Base-by-base conservation (phyloP, 2,888 invertebrate species). In the Melanargia galathea region DNA sequence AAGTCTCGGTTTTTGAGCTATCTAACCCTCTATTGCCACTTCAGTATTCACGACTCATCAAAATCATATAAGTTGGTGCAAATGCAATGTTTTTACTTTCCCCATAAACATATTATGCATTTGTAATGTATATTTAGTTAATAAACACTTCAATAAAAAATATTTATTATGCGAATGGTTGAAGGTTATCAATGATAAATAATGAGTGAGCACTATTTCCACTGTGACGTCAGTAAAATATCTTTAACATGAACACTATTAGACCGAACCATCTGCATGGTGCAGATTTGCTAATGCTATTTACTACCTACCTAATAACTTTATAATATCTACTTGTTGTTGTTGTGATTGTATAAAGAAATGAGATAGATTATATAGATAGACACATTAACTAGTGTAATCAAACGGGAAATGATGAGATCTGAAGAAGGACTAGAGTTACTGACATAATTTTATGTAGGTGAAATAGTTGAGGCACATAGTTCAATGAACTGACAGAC, bases 141-240 rank as follows among this genome's bases (percentile, higher is more conserved):
- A 5, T 45, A 20, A 20, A 8, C 20, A 45, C 20, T 7, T 1
- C 10, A 10, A 2, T 40, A 40, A 7, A 40, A 16, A 45, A 45
- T 10, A 45, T 20, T 45, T 20, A 45, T 20, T 45, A 46, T 22
- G 20, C 45, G 11, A 30, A 49, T 11, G 24, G 49, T 51, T 51
- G 51, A 51, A 30, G 18, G 18, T 51, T 51, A 51, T 51, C 26
- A 51, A 16, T 51, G 18, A 30, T 16, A 26, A 10, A 43, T 18
- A 43, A 43, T 43, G 43, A 18, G 8, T 16, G 7, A 38, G 38
- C 16, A 24, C 48, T 48, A 48, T n/a, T 48, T 24, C 45, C 11
- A 45, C 10, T 48, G 46, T 26, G 24, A 4, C 13, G 24, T n/a
- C 48, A 48, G 6, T 18, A 18, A 43, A 8, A 8, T 43, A 43